A percentile compares a stretch with the other conserved stretches of the same genome.
Evolutionary conservation across 92 coral and sea anemone genomes (phyloP).

Genomic region (Siderastrea siderea): DNA sequence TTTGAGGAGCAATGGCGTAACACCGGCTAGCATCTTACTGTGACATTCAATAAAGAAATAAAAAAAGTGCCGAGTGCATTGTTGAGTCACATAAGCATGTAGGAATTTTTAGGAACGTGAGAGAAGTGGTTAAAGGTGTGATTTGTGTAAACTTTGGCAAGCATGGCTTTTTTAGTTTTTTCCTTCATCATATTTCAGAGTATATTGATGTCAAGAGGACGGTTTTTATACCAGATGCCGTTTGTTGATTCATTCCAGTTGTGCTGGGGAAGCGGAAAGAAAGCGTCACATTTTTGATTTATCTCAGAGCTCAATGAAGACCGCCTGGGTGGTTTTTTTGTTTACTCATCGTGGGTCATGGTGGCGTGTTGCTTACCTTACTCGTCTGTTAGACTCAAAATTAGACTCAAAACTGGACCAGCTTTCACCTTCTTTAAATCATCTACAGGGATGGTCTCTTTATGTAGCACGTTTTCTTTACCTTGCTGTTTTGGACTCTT

Average conservation of each 20-base stretch:
- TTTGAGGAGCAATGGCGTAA: too few species aligned
- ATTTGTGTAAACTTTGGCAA: too few species aligned
- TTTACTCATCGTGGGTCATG: constrained; percentile 59
- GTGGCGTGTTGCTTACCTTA: constrained; percentile 17
- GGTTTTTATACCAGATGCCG: constrained; percentile 64
- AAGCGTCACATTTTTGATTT: constrained; percentile 64
- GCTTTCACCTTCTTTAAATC: constrained; percentile 56
- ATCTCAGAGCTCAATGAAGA: constrained; percentile 49
- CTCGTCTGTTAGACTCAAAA: constrained; percentile 34
- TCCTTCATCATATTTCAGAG: too few species aligned
- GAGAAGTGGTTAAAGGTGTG: too few species aligned
- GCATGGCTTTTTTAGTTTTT: too few species aligned
- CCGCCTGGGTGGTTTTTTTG: constrained; percentile 58
- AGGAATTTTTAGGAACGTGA: too few species aligned
- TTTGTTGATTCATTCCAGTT: constrained; percentile 44
- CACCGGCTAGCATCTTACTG: too few species aligned
- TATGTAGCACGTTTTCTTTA: constrained; percentile 70
- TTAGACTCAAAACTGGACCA: constrained; percentile 25
- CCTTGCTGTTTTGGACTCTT: constrained; percentile 61
- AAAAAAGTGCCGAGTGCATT: too few species aligned
- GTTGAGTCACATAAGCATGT: too few species aligned
- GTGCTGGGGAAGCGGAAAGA: constrained; percentile 66
- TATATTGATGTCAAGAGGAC: too few species aligned
- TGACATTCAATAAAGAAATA: too few species aligned
- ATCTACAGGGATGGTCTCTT: constrained; percentile 39